phyloP scores from a whole-genome alignment of 2,113 vertebrate genomes.

The Aegotheles bennettii region DNA sequence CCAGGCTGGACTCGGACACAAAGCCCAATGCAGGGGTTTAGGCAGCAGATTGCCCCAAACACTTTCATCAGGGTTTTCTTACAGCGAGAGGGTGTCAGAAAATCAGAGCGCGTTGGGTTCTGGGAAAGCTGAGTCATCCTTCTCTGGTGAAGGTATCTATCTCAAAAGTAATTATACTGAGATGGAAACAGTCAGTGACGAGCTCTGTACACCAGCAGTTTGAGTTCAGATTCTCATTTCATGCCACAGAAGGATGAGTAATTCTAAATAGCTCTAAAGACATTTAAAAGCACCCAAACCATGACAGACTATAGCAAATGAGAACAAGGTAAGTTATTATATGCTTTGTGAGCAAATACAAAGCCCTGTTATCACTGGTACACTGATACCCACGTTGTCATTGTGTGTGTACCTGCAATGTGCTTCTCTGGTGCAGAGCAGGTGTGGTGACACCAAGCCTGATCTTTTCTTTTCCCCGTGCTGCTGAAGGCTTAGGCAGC shows the following conservation, averaged over 20 bases:
- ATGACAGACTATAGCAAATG: not conserved
- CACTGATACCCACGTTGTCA: not conserved
- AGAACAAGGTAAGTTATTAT: constrained; percentile 11
- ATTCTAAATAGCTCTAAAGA: not conserved
- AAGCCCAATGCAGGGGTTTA: not conserved
- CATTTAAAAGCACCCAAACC: constrained; percentile 21
- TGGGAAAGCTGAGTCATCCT: constrained; percentile 4
- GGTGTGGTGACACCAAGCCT: not conserved
- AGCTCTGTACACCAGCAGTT: not conserved
- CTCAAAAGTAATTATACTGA: not conserved
- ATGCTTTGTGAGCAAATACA: constrained; percentile 12
- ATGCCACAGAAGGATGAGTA: not conserved
- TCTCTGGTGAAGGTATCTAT: not conserved
- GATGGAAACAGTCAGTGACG: not conserved
- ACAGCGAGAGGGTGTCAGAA: not conserved
- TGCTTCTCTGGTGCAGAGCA: not conserved
- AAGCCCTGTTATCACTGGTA: not conserved
- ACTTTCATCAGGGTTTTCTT: not conserved
- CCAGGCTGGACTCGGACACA: not conserved
- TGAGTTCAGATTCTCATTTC: constrained; percentile 23
- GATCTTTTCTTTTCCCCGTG: not conserved
- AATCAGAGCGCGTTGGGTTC: fast-evolving
- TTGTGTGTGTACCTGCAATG: not conserved
- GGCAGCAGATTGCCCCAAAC: not conserved
- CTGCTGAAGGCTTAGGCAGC: not conserved